Conservation (phyloP, 1,140 invertebrate species). For the Luehdorfia chinensis region DNA sequence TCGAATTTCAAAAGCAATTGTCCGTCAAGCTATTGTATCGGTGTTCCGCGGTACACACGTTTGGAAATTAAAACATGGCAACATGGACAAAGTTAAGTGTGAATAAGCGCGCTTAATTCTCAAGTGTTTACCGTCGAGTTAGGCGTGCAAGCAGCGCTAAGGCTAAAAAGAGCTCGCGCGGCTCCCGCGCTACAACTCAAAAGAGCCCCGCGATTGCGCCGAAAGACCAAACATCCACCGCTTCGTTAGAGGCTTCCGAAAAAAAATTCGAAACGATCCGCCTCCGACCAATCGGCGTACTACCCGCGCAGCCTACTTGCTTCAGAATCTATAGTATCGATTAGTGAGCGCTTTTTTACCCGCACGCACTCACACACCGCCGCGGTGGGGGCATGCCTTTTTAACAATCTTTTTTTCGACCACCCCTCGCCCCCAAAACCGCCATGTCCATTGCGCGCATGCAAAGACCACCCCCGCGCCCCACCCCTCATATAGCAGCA, state of each 20-base stretch:
- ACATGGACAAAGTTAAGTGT: conserved; percentile 61
- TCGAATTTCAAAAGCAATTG: too few relatives aligned
- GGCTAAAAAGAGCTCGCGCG: conserved; percentile 46
- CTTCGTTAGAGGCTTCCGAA: conserved; percentile 59
- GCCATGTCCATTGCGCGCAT: conserved; percentile 73
- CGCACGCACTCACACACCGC: conserved; percentile 69
- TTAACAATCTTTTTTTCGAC: conserved; percentile 76
- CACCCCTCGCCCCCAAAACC: conserved; percentile 65
- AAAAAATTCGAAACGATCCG: conserved; percentile 50
- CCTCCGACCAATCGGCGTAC: conserved; percentile 54
- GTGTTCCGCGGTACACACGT: conserved; percentile 21
- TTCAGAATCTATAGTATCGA: conserved; percentile 76
- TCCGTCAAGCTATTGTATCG: background rate
- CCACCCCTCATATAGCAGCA: conserved; percentile 66
- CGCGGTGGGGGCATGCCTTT: conserved; percentile 67
- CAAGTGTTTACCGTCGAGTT: conserved; percentile 61
- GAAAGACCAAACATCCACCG: conserved; percentile 67
- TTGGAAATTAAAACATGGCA: conserved; percentile 30
- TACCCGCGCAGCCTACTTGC: conserved; percentile 68
- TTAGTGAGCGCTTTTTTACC: conserved; percentile 71
- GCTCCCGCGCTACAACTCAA: conserved; percentile 25
- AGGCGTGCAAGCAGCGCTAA: conserved; percentile 22
- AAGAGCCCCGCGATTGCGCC: conserved; percentile 59
- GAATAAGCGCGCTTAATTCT: conserved; percentile 65
- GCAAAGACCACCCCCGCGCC: conserved; percentile 66